Evolutionary conservation across 2,888 invertebrate species (phyloP).

Genomic region (Hydroisotoma schaefferi): DNA sequence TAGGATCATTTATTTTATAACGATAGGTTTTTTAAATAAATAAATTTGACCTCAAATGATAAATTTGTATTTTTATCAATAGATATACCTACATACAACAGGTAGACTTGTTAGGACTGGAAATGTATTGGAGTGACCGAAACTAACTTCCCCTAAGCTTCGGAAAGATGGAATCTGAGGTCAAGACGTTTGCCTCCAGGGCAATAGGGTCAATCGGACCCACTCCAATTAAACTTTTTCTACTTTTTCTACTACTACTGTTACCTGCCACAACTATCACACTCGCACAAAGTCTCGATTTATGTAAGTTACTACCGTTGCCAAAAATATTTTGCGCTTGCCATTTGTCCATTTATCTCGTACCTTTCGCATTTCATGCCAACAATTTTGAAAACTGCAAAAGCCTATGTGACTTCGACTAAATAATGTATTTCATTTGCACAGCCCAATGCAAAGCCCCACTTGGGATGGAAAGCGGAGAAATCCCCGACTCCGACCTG

Average conservation of each 20-base stretch:
- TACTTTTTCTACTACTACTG: not conserved
- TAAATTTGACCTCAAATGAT: too few species aligned
- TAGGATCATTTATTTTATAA: too few species aligned
- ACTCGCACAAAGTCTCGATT: not conserved
- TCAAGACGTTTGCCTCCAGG: too few species aligned
- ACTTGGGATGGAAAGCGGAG: slow-evolving; percentile 64
- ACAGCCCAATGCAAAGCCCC: slow-evolving; percentile 60
- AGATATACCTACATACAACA: too few species aligned
- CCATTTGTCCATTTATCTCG: not conserved
- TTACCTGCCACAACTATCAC: not conserved
- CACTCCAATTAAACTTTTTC: too few species aligned
- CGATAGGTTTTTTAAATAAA: too few species aligned
- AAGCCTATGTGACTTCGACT: not conserved
- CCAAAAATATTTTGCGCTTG: not conserved
- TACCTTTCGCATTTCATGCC: not conserved
- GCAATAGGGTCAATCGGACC: too few species aligned
- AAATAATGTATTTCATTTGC: slow-evolving; percentile 18
- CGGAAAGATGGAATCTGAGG: not conserved
- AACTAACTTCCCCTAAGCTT: not conserved
- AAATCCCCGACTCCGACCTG: slow-evolving; percentile 62
- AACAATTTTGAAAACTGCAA: not conserved
- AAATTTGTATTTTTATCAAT: too few species aligned
- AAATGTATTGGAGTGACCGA: not conserved
- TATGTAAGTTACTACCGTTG: slow-evolving; percentile 6
- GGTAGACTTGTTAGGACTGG: not conserved